Base-by-base conservation (phyloP, 2,113 vertebrate species). In the Struthidea cinerea region DNA sequence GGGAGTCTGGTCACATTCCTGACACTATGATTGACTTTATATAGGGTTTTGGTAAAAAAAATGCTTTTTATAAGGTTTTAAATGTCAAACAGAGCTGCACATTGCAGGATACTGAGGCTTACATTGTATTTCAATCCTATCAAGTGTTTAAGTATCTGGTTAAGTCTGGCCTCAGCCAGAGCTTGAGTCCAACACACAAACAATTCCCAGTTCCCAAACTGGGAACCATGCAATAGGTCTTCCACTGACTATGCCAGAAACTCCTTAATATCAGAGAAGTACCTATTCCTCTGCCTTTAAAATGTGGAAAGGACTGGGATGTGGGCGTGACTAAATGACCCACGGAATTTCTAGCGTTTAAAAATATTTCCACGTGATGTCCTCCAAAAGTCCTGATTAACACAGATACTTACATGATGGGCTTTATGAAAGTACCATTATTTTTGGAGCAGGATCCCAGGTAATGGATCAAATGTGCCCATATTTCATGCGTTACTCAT, bases 221-320 rank as follows among this genome's bases (percentile, higher is more conserved):
- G 35, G 30, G 24, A 26, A 63, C 26, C 13, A 14, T 1, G 22
- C 24, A n/a, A 9, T 5, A 69, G 28, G 13, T 49, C 21, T 47
- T 88, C 19, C 22, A 41, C 33, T 4, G 5, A 67, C 32, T 68
- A 26, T 0, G 0, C 16, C 2, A 3, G 27, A 21, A 90, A 15
- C 19, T 76, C 26, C n/a, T 55, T 26, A 37, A 4, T 22, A 53
- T 69, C 75, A 79, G 35, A 79, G n/a, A 68, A 82, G 6, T 47
- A 70, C 27, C 44, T 75, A 55, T n/a, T 89, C 28, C 41, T 71
- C 49, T 67, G 65, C 5, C 35, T 87, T 41, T 60, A 86, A 90
- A 86, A 50, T 1, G 4, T 15, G 20, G 57, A 67, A 59, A 67
- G 44, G 32, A 27, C 24, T n/a, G 33, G 37, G 32, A 26, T 42